Percentiles rank a stretch among this genome's conserved stretches.
These are phyloP conservation scores for Parapristionchus giblindavisi DNA, from an alignment of 2,888 invertebrate genomes.

Conservation along the genomic window DNA sequence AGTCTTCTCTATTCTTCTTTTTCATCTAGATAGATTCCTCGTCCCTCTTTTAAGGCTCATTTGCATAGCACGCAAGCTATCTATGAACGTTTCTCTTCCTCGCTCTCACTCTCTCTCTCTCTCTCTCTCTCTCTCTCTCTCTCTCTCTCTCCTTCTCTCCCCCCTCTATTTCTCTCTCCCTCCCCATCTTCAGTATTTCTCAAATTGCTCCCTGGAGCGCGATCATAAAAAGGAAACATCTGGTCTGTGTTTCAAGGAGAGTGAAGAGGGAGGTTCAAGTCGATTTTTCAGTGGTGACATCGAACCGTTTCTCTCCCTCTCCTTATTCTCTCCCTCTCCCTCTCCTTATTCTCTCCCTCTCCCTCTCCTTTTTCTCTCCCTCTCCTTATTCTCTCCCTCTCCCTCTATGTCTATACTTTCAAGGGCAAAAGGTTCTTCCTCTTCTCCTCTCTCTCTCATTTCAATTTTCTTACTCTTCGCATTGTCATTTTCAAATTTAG, in stretches of 20 bases:
- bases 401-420: neutral
- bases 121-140: neutral
- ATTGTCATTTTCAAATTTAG: neutral
- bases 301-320: constrained; percentile 33
- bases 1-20: neutral
- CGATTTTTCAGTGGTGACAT: constrained; percentile 12
- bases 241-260: too few species aligned
- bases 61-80: neutral
- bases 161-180: neutral
- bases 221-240: too few species aligned
- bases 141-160: neutral
- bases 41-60: neutral
- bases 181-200: constrained; percentile 3
- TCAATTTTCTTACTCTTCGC: neutral
- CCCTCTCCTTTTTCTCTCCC: neutral
- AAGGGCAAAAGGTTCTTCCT: constrained; percentile 37
- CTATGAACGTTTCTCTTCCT: neutral
- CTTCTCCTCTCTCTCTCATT: constrained; percentile 9
- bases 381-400: neutral
- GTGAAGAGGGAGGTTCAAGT: constrained; percentile 5
- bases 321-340: neutral
- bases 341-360: too few species aligned
- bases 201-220: too few species aligned
- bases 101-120: neutral
- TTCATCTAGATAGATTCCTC: neutral